A percentile compares a stretch with the other conserved stretches of the same genome.
Conservation (phyloP, 2,888 invertebrate species). For the Agrilus mali region DNA sequence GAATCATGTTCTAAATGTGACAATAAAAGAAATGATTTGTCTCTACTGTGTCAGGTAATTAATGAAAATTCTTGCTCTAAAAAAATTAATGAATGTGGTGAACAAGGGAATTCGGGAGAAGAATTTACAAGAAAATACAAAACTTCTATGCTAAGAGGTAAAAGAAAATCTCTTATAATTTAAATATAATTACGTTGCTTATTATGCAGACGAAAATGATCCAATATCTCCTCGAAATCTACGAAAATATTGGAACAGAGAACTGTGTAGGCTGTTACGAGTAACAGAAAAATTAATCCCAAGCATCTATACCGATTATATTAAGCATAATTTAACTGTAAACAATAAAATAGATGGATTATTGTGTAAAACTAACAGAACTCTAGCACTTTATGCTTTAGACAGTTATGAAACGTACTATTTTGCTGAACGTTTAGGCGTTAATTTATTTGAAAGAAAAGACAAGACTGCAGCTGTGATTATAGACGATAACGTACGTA, state of each 20-base stretch:
- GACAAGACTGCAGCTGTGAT: slow-evolving; percentile 58
- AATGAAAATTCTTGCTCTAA: too few species aligned
- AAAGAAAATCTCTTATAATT: slow-evolving; percentile 1
- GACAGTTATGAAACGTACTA: slow-evolving; percentile 60
- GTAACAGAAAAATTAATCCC: slow-evolving; percentile 11
- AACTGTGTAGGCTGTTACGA: slow-evolving; percentile 22
- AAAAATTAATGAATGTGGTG: too few species aligned
- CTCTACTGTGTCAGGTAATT: too few species aligned
- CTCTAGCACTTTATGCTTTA: slow-evolving; percentile 53
- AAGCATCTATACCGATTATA: slow-evolving; percentile 21
- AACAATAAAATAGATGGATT: slow-evolving; percentile 37
- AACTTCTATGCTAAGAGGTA: slow-evolving; percentile 18
- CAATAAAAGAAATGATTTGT: neutral
- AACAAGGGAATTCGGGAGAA: neutral
- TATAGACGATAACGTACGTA: slow-evolving; percentile 51
- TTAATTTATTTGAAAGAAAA: slow-evolving; percentile 45
- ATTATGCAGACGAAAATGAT: slow-evolving; percentile 30
- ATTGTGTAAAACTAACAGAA: slow-evolving; percentile 44
- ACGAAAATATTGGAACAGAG: slow-evolving; percentile 15
- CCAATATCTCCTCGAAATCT: slow-evolving; percentile 42
- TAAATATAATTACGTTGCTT: neutral
- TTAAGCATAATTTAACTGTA: slow-evolving; percentile 20
- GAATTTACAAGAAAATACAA: slow-evolving; percentile 9
- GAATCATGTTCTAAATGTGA: slow-evolving; percentile 7
- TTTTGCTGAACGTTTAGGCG: slow-evolving; percentile 63